phyloP scores from a whole-genome alignment of 23 tunicate species.

The Ciona savignyi region DNA sequence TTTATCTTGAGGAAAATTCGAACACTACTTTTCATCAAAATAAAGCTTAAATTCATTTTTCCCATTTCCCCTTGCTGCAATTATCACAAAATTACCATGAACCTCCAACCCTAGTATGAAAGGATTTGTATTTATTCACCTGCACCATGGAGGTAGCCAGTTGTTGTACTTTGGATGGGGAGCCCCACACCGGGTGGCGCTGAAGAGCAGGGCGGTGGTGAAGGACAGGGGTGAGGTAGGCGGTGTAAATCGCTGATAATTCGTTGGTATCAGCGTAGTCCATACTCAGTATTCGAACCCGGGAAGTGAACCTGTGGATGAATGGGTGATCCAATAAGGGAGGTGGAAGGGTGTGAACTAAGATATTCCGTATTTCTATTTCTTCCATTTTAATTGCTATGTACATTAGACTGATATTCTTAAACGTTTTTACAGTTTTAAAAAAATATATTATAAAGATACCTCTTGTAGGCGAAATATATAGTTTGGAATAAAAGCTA shows the following conservation, averaged over 20 bases:
- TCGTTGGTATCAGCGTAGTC: conserved; percentile 69
- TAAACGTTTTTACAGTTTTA: too few relatives aligned
- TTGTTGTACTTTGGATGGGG: conserved; percentile 53
- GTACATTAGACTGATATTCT: too few relatives aligned
- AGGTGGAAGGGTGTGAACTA: too few relatives aligned
- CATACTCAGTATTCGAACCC: conserved; percentile 74
- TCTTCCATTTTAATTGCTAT: too few relatives aligned
- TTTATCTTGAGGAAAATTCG: too few relatives aligned
- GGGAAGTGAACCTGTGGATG: conserved; percentile 77
- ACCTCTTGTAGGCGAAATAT: not conserved
- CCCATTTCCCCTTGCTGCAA: not conserved
- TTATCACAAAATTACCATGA: not conserved
- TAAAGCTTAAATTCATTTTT: too few relatives aligned
- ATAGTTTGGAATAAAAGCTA: too few relatives aligned
- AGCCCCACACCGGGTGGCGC: conserved; percentile 88
- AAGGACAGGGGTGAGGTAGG: conserved; percentile 66
- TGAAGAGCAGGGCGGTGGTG: conserved; percentile 48
- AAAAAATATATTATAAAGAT: not conserved
- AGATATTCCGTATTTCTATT: too few relatives aligned
- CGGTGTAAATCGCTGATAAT: conserved; percentile 69
- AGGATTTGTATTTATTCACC: conserved; percentile 4
- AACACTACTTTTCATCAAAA: too few relatives aligned
- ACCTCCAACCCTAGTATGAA: not conserved
- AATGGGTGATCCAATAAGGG: too few relatives aligned
- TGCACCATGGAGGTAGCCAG: conserved; percentile 81